A percentile compares a stretch with the other conserved stretches of the same genome.
phyloP scores from a whole-genome alignment of 2,113 vertebrate species.

The Sarotherodon lohbergeri region DNA sequence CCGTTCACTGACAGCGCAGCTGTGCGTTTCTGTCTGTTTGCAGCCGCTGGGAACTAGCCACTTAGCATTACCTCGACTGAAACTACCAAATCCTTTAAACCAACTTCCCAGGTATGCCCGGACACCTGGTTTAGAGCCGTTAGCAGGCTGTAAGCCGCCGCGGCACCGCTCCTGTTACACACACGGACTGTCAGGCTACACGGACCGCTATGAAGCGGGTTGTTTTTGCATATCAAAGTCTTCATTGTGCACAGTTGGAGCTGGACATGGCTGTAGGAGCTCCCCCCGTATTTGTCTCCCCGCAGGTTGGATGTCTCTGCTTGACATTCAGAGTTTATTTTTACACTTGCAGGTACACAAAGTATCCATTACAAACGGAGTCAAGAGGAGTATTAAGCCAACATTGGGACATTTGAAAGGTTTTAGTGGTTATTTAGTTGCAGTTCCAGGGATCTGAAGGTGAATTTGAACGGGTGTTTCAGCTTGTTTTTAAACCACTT shows the following conservation, averaged over 20 bases:
- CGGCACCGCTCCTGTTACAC: background rate
- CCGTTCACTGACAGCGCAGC: constrained; percentile 33
- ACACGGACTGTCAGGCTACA: constrained; percentile 25
- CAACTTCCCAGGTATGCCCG: constrained; percentile 40
- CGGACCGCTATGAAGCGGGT: background rate
- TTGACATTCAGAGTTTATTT: background rate
- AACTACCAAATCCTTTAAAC: background rate
- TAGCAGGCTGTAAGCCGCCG: constrained; percentile 19
- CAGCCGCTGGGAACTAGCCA: background rate
- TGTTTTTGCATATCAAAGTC: background rate
- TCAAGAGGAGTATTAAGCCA: background rate
- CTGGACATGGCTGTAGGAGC: background rate
- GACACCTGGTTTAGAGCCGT: constrained; percentile 45
- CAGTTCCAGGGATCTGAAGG: background rate
- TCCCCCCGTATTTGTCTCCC: background rate
- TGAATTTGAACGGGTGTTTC: background rate
- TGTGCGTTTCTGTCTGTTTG: background rate
- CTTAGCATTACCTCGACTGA: constrained; percentile 34
- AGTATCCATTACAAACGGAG: background rate
- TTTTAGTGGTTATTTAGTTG: background rate
- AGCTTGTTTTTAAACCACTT: background rate
- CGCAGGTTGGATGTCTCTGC: background rate
- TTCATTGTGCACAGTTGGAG: background rate
- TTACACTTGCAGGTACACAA: background rate
- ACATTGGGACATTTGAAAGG: background rate